phyloP scores from a whole-genome alignment of 2,888 invertebrate species.

The Epistrophe eligans region DNA sequence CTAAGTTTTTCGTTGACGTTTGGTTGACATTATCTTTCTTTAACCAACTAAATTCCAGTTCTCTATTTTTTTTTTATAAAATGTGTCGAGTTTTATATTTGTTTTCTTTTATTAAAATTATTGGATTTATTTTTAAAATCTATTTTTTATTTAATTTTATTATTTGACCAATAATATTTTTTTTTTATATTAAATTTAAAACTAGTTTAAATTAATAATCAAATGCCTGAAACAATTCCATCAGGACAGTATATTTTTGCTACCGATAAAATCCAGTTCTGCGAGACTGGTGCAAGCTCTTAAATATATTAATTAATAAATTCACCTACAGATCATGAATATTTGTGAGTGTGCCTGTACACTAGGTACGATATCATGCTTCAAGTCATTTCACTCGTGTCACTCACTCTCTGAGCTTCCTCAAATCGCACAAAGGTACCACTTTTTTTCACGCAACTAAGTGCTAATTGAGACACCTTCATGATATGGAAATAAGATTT shows the following conservation, averaged over 20 bases:
- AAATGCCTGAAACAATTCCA: neutral
- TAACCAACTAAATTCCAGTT: no score
- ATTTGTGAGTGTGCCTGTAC: no score
- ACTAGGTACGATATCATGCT: constrained; percentile 11
- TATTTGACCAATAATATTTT: neutral
- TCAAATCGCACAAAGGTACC: constrained; percentile 8
- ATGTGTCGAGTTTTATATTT: neutral
- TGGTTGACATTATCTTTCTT: no score
- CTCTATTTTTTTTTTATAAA: no score
- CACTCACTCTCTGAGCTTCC: constrained; percentile 18
- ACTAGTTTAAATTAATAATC: neutral
- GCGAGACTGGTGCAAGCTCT: neutral
- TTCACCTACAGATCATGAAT: neutral
- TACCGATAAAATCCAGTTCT: neutral
- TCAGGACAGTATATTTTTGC: neutral
- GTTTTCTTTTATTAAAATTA: neutral
- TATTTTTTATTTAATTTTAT: neutral
- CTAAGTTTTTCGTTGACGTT: no score
- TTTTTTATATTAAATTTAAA: neutral
- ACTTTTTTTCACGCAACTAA: constrained; percentile 15
- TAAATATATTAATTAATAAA: neutral
- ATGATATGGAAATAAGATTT: constrained; percentile 24
- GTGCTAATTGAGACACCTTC: constrained; percentile 32
- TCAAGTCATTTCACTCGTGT: constrained; percentile 26
- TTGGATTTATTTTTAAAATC: neutral